Base-by-base conservation (phyloP, 1,140 invertebrate species). In the Adoxophyes honmai region DNA sequence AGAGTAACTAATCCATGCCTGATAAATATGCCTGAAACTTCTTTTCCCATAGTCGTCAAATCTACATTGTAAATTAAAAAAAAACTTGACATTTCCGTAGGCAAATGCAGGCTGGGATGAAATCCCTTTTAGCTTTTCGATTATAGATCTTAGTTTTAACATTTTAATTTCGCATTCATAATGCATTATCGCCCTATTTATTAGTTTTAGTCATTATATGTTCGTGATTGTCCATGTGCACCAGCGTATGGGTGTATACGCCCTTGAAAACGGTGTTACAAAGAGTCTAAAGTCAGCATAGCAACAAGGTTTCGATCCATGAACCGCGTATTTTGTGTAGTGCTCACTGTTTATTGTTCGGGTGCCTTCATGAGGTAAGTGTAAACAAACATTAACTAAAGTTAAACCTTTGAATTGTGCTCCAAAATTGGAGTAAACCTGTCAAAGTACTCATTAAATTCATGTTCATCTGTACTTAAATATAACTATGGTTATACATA, bases 231-330 rank as follows among this genome's bases (percentile, higher is more conserved):
- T 76, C 60, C 63, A 70, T 64, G 60, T 75, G 64, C 65, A 62
- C 54, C 44, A 62, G 54, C 68, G 54, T 62, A 66, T 55, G 58
- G 59, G 64, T 57, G 71, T 65, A 73, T 73, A 79, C 81, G 84
- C 80, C 81, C 81, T 84, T 87, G 84, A 84, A 81, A 85, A 84
- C 64, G 58, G 75, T 74, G 76, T 66, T 74, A 78, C 44, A 80
- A 86, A 83, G 78, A 81, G 70, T 76, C 75, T 78, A 75, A 78
- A 83, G 80, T 85, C 85, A 84, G 85, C 85, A 84, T 88, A 88
- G 85, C 83, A 88, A 88, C 85, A 88, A 70, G 68, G 68, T 62
- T 81, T 71, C 56, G 63, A 69, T 68, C 66, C 61, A 57, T 78
- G 72, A 70, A 71, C 67, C 65, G 73, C 62, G 57, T 75, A 75